Base-by-base conservation (phyloP, 2,888 invertebrate genomes). In the Metopia argyrocephala region DNA sequence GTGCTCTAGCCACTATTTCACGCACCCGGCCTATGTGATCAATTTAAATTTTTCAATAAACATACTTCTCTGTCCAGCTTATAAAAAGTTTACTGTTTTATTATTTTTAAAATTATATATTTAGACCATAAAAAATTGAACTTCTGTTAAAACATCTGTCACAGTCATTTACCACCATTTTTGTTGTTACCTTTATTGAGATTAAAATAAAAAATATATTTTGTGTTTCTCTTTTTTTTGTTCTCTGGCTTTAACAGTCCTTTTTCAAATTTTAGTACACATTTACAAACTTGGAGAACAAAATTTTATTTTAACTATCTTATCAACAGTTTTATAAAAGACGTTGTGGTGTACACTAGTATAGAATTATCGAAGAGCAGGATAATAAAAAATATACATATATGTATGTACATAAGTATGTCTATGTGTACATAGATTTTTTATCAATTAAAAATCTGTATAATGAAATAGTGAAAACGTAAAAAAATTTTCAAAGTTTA, bases 281-380 rank as follows among this genome's bases (percentile, higher is more conserved):
- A 12, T 38, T 27, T 46, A 28, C 7, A 4, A 61, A 7, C n/a
- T 25, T 27, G 15, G 15, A 38, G 46, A 69, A 57, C 7, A 54
- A 68, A 61, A 25, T 54, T 48, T 21, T 28, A 57, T 18, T 64
- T 38, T 69, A 66, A 18, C 31, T 31, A 28, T 25, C 45, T 31
- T 27, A 73, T 73, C 76, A 80, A 80, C 76, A 80, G 80, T 80
- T 80, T 76, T 73, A 61, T 69, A 73, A 73, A 45, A 76, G 76
- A 76, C 68, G 76, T 73, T 52, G 52, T 73, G 76, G 69, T 18
- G 45, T 45, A 69, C 73, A 73, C 57, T 73, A 54, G 69, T 59
- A 68, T 56, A 66, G 56, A 45, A 20, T 6, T 23, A 31, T 46
- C 57, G 48, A 65, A 65, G 6, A 48, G 28, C 50, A n/a, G 45